Conservation (phyloP, 1,140 invertebrate species). For the Drosophila auraria region DNA sequence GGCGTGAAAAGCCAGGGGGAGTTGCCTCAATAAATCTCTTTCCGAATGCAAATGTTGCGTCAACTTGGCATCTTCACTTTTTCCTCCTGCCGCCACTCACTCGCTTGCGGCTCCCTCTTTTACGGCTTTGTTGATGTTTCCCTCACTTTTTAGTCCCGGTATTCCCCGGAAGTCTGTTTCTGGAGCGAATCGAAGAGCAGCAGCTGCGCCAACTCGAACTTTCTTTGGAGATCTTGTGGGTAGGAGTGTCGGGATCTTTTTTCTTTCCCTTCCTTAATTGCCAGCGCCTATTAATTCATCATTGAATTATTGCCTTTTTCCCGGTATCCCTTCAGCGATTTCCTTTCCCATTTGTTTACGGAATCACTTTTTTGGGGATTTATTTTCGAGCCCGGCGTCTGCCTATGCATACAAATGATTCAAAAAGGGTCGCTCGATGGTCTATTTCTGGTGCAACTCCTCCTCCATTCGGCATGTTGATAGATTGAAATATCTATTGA, state of each 20-base stretch:
- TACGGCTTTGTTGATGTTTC: constrained; percentile 55
- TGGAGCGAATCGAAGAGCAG: constrained; percentile 54
- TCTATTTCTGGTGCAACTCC: constrained; percentile 31
- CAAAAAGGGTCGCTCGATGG: constrained; percentile 22
- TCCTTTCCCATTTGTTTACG: constrained; percentile 45
- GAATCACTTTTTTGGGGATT: constrained; percentile 52
- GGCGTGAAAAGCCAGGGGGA: constrained; percentile 21
- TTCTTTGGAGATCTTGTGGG: constrained; percentile 21
- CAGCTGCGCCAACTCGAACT: constrained; percentile 63
- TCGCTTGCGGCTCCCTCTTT: constrained; percentile 4
- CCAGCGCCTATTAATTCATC: constrained; percentile 69
- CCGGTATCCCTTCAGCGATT: constrained; percentile 31
- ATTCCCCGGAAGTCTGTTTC: constrained; percentile 75
- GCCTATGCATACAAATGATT: constrained; percentile 37
- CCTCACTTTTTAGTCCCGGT: constrained; percentile 42
- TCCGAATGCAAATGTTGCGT: constrained; percentile 80
- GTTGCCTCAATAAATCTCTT: constrained; percentile 74
- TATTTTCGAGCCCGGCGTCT: constrained; percentile 33
- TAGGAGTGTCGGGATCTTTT: constrained; percentile 14
- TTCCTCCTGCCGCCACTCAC: not conserved
- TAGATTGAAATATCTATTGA: constrained; percentile 57
- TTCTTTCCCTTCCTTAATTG: constrained; percentile 52
- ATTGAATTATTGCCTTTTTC: constrained; percentile 65
- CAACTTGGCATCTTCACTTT: constrained; percentile 47
- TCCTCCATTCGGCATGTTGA: constrained; percentile 23